A percentile compares a stretch with the other conserved stretches of the same genome.
phyloP scores from a whole-genome alignment of 2,888 invertebrate genomes.

The Temnothorax rugatulus region DNA sequence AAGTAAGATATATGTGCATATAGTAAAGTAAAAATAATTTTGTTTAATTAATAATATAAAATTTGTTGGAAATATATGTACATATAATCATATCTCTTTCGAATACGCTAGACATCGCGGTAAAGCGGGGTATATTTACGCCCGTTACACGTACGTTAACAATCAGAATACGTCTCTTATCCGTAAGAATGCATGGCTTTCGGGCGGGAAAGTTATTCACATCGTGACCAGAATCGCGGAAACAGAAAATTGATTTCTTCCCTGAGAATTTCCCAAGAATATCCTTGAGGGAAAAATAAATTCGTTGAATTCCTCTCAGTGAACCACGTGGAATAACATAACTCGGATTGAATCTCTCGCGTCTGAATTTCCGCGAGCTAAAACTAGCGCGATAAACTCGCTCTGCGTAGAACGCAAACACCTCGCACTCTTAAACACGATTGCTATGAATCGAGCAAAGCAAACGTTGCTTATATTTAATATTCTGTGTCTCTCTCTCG shows the following conservation, averaged over 20 bases:
- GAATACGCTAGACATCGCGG: neutral
- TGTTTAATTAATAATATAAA: neutral
- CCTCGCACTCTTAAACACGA: conserved; percentile 22
- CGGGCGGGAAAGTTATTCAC: conserved; percentile 60
- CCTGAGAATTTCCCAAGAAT: conserved; percentile 57
- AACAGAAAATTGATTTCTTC: conserved; percentile 73
- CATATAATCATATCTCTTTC: neutral
- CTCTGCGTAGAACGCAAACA: conserved; percentile 30
- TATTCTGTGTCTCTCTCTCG: neutral
- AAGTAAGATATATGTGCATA: neutral
- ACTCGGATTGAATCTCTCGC: conserved; percentile 38
- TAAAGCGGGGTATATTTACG: conserved; percentile 3
- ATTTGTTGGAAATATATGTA: neutral
- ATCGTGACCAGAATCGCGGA: conserved; percentile 64
- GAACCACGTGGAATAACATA: conserved; percentile 39
- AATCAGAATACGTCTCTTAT: conserved; percentile 44
- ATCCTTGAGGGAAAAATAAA: conserved; percentile 64
- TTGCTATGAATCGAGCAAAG: conserved; percentile 12
- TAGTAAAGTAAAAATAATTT: neutral
- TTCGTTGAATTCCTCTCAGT: conserved; percentile 60
- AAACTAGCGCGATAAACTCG: conserved; percentile 39
- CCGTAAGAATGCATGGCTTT: conserved; percentile 29
- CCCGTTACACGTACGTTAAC: conserved; percentile 17
- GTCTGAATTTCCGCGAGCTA: conserved; percentile 41
- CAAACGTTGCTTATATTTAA: conserved; percentile 32